Base-by-base conservation (phyloP, 2,888 invertebrate species). In the Ephialtes manifestator region DNA sequence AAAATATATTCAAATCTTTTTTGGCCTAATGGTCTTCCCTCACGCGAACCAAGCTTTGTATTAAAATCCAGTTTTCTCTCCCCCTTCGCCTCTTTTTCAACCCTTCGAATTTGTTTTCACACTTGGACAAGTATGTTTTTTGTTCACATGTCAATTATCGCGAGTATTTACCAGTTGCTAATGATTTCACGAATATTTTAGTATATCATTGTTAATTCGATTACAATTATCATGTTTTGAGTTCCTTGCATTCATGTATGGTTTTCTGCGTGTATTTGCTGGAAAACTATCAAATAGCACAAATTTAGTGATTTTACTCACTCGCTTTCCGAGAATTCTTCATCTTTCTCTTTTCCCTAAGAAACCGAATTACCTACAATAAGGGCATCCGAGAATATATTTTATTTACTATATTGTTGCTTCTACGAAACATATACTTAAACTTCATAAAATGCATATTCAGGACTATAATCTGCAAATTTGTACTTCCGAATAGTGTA, bases 1-100 rank as follows among this genome's bases (percentile, higher is more conserved):
- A 24, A 83, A 84, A 79, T 68, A 87, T 81, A 86, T 85, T 85
- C 80, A 87, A 86, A 87, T 87, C 48, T 81, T 55, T 74, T 68
- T 68, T 24, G 24, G 58, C 67, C 77, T 83, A 86, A 87, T 85
- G 74, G 81, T 65, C 77, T 77, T 71, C 71, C 65, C 83, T 86
- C 87, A 85, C 86, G 87, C 86, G 71, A 87, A 35, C 78, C 31
- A 79, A 68, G 72, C 85, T 83, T 78, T 58, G 70, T 82, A 76
- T 51, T 78, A 39, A 78, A 85, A 81, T 75, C 78, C 70, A 81
- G 78, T 68, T 70, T 55, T 46, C 63, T 51, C 11, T 43, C 28
- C 46, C 5, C 4, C 39, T 76, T 75, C 2, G 48, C 13, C 18
- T 31, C 0, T 58, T 39, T 46, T 55, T 72, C 48, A 31, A 51